These are phyloP conservation scores for Apis florea DNA, from an alignment of 1,140 invertebrate genomes.

Conservation along the genomic window DNA sequence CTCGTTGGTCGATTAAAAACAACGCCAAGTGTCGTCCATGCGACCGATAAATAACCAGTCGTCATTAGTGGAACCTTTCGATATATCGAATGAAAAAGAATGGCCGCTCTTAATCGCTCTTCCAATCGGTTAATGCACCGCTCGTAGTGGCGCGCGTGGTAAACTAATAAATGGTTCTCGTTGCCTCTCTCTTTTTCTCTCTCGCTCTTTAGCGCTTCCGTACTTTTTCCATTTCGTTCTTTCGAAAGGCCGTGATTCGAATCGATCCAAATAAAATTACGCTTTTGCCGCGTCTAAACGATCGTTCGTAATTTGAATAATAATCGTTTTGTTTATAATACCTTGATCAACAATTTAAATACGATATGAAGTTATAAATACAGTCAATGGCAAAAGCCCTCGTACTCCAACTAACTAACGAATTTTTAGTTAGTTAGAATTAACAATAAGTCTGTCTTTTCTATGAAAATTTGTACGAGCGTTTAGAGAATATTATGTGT, in stretches of 20 bases:
- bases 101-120: slow-evolving; percentile 63
- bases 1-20: slow-evolving; percentile 49
- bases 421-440: neutral
- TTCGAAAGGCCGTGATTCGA: slow-evolving; percentile 25
- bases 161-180: slow-evolving; percentile 59
- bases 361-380: too few relatives aligned
- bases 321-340: neutral
- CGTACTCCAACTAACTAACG: too few relatives aligned
- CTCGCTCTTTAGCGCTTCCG: neutral
- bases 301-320: neutral
- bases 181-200: slow-evolving; percentile 21
- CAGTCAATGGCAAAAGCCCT: too few relatives aligned
- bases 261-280: slow-evolving; percentile 18
- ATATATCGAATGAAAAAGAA: slow-evolving; percentile 63
- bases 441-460: neutral
- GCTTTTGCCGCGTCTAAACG: neutral
- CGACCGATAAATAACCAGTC: slow-evolving; percentile 57
- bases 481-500: too few relatives aligned
- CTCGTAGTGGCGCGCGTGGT: slow-evolving; percentile 49
- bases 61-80: slow-evolving; percentile 60
- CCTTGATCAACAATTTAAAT: too few relatives aligned
- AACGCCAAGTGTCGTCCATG: slow-evolving; percentile 49
- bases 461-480: too few relatives aligned
- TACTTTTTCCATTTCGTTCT: neutral
- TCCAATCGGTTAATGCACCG: slow-evolving; percentile 66